Evolutionary conservation across 2,797 vertebrate genomes (phyloP), one percentile per base, ranked within the genome.

Genomic region (Sebastes aleutianus): DNA sequence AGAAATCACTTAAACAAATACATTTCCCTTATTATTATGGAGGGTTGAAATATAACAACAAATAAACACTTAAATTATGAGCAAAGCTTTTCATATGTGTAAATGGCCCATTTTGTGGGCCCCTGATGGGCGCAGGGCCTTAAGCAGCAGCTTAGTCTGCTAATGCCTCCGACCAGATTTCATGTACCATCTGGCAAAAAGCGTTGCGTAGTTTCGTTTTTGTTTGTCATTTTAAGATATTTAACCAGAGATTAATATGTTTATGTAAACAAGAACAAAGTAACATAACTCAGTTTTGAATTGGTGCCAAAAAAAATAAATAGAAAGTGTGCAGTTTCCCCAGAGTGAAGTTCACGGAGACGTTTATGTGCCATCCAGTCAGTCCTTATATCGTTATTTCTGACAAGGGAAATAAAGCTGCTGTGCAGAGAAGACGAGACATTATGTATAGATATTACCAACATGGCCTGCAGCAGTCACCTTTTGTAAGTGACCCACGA

Each of bases 401-500:
- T 63, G 47, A 43, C 29, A 63, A 57, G 58, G n/a, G 54, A 70
- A 77, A 26, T 27, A 26, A 69, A 43, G 50, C 50, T 54, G 50
- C 20, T 54, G 50, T 54, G 50, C 50, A n/a, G 50, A n/a, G 50
- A 54, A 54, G 50, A 53, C 20, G 50, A 53, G 64, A 68, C 50
- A 10, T 66, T 47, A 31, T 77, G 58, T 27, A 14, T 22, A 59
- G 73, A 74, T 66, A 70, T 59, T 26, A 70, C 50, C 61, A 61
- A 58, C 29, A 27, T 70, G 75, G 88, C 87, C 85, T 36, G 61
- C 72, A 75, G 74, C 76, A 50, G 68, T 79, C 53, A 29, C 36
- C 27, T 65, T 79, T 64, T 78, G 39, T 74, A 27, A 71, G 36
- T 11, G 59, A 29, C 68, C 70, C 32, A 27, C 20, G 27, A 62